Evolutionary conservation across 2,797 vertebrate species (phyloP).

Genomic region (Lithobates sylvaticus): DNA sequence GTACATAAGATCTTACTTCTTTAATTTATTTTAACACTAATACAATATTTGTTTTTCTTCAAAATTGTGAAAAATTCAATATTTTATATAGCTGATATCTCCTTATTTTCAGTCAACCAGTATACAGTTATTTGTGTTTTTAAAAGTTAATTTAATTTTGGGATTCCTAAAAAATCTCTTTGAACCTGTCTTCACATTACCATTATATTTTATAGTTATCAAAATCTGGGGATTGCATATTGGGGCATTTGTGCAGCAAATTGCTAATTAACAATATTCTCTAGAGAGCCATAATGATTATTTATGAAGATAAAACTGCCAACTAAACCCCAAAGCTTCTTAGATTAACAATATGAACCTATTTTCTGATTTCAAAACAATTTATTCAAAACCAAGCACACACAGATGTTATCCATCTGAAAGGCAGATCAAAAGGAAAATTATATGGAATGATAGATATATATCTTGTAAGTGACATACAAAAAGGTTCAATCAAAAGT

Average conservation of each 20-base stretch:
- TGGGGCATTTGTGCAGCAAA: constrained; percentile 32
- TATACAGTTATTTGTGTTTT: neutral
- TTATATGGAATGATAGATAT: constrained; percentile 15
- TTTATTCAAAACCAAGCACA: neutral
- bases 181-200: neutral
- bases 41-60: too few species aligned
- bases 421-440: constrained; percentile 26
- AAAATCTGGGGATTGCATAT: constrained; percentile 31
- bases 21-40: too few species aligned
- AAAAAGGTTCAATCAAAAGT: neutral
- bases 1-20: too few species aligned
- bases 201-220: constrained; percentile 23
- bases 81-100: too few species aligned
- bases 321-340: constrained; percentile 33
- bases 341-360: constrained; percentile 28
- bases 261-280: constrained; percentile 38
- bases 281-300: constrained; percentile 25
- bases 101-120: too few species aligned
- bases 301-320: constrained; percentile 42
- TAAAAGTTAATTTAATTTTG: neutral
- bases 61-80: too few species aligned
- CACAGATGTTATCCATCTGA: constrained; percentile 13
- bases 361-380: constrained; percentile 44
- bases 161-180: neutral
- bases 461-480: constrained; percentile 10